Evolutionary conservation across 2,888 invertebrate species (phyloP).

Genomic region (Phorcus lineatus): DNA sequence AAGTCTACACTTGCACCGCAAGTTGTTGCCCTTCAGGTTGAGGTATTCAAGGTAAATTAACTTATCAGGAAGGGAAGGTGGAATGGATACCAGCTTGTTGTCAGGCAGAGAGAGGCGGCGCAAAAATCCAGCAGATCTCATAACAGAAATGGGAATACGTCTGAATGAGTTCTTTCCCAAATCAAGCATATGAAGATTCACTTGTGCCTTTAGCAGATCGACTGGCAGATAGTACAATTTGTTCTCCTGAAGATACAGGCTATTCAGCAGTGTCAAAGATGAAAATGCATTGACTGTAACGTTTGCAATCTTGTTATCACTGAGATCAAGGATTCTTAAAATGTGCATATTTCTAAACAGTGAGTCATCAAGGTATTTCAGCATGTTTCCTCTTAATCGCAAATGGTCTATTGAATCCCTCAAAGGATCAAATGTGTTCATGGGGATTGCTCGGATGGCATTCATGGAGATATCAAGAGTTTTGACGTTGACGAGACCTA

Average conservation of each 20-base stretch:
- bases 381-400: constrained; percentile 29
- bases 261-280: constrained; percentile 26
- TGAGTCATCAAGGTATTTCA: constrained; percentile 12
- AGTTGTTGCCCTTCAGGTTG: constrained; percentile 29
- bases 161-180: constrained; percentile 30
- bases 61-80: constrained; percentile 24
- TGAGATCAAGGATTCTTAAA: constrained; percentile 31
- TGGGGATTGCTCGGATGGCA: constrained; percentile 5
- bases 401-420: constrained; percentile 27
- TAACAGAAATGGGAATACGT: constrained; percentile 28
- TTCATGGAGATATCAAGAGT: constrained; percentile 41
- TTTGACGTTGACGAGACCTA: constrained; percentile 30
- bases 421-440: constrained; percentile 27
- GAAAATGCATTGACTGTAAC: constrained; percentile 24
- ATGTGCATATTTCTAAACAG: constrained; percentile 13
- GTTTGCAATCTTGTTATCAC: constrained; percentile 33
- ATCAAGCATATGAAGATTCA: constrained; percentile 26
- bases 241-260: constrained; percentile 30
- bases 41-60: constrained; percentile 29
- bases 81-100: constrained; percentile 21
- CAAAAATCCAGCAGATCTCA: constrained; percentile 15
- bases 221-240: constrained; percentile 30
- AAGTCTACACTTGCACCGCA: constrained; percentile 38
- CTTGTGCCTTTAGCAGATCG: constrained; percentile 22
- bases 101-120: neutral